These are phyloP conservation scores for Stegostoma tigrinum DNA, from an alignment of 2,113 vertebrate species.

Conservation along the genomic window DNA sequence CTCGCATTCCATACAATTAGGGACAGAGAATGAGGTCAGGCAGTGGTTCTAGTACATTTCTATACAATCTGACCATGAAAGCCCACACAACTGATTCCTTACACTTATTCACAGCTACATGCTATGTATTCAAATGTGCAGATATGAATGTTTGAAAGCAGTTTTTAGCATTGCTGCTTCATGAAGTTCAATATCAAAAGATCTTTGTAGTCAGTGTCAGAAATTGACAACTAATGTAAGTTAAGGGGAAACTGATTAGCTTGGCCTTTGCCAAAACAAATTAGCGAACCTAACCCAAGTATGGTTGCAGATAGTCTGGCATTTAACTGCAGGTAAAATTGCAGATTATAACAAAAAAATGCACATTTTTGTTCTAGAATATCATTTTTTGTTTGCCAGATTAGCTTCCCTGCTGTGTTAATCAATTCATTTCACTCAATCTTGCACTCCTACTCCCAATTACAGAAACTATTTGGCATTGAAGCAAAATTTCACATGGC, in stretches of 20 bases:
- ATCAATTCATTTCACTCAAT: neutral
- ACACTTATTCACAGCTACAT: neutral
- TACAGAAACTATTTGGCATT: neutral
- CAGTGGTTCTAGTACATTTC: neutral
- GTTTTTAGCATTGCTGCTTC: neutral
- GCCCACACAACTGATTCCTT: neutral
- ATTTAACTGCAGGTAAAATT: neutral
- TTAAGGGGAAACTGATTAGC: neutral
- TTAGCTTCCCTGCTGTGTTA: neutral
- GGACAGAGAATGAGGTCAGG: neutral
- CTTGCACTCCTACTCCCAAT: neutral
- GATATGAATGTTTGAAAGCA: neutral
- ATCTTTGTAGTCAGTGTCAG: neutral
- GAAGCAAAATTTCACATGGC: neutral
- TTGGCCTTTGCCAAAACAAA: conserved; percentile 8
- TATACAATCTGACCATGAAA: neutral
- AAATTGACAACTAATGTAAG: neutral
- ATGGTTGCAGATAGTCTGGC: neutral
- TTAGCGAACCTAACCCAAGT: neutral
- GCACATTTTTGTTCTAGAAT: neutral
- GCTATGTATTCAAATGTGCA: neutral
- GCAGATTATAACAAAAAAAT: neutral
- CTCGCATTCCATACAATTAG: neutral
- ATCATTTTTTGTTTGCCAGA: neutral
- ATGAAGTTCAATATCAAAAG: neutral